A percentile compares a stretch with the other conserved stretches of the same genome.
These are phyloP conservation scores for Budorcas taxicolor DNA, from an alignment of 2,113 vertebrate species.

Conservation along the genomic window DNA sequence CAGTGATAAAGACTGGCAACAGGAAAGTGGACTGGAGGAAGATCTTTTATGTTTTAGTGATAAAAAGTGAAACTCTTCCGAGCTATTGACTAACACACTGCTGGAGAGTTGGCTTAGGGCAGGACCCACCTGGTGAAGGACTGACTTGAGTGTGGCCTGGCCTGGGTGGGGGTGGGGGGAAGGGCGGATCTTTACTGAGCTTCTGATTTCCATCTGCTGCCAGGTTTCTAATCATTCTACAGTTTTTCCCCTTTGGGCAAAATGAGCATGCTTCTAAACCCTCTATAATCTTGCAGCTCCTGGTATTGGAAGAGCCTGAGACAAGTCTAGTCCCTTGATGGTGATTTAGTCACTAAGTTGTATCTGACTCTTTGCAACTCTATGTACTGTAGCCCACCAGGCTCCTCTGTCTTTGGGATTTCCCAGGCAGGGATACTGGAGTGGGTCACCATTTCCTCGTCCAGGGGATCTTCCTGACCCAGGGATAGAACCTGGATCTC, in stretches of 20 bases:
- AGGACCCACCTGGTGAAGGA: background rate
- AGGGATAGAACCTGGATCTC: background rate
- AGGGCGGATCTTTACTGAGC: background rate
- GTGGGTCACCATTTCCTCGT: background rate
- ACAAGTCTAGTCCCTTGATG: background rate
- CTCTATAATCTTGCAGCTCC: background rate
- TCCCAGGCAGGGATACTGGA: background rate
- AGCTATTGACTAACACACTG: background rate
- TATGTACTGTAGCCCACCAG: background rate
- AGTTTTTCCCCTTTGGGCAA: background rate
- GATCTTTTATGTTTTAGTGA: background rate
- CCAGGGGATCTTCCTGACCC: background rate
- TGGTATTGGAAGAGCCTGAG: background rate
- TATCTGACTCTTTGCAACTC: background rate
- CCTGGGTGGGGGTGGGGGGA: fast-evolving
- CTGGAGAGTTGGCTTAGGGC: background rate
- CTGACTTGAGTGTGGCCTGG: background rate
- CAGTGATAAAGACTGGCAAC: background rate
- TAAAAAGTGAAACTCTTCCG: background rate
- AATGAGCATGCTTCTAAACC: background rate
- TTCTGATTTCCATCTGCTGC: background rate
- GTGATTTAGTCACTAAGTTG: background rate
- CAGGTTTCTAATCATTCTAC: background rate
- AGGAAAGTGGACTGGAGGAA: background rate
- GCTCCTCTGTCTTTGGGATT: background rate